Conservation (phyloP, 2,888 invertebrate genomes). For the Cactoblastis cactorum region DNA sequence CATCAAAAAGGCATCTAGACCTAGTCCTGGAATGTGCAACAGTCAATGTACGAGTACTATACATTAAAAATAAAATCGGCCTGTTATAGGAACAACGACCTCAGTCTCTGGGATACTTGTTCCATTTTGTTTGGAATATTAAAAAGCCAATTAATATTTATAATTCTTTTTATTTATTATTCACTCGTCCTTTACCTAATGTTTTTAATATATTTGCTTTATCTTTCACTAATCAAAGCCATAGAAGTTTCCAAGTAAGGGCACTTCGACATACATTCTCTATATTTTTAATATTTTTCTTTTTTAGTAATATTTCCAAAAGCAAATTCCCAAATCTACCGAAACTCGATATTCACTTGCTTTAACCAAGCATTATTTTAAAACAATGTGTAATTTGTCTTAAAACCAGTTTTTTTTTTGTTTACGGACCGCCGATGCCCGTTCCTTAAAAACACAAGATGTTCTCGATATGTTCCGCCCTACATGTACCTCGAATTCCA, state of each 20-base stretch:
- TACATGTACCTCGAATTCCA: slow-evolving; percentile 51
- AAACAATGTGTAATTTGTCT: neutral
- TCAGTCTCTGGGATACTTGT: slow-evolving; percentile 45
- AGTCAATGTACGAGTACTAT: slow-evolving; percentile 56
- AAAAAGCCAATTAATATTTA: slow-evolving; percentile 37
- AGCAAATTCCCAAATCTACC: neutral
- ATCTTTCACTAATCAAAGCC: too few species aligned
- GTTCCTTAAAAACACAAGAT: neutral
- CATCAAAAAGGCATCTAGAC: slow-evolving; percentile 32
- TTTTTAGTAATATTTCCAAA: too few species aligned
- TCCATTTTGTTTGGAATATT: slow-evolving; percentile 43
- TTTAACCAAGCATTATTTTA: neutral
- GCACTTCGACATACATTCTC: too few species aligned
- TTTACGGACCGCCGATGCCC: neutral
- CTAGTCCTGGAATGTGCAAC: slow-evolving; percentile 50
- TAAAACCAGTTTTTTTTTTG: neutral
- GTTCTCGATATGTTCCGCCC: slow-evolving; percentile 34
- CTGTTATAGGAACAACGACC: slow-evolving; percentile 40
- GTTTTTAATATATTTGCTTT: too few species aligned
- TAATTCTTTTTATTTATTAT: slow-evolving; percentile 18
- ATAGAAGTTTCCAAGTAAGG: too few species aligned
- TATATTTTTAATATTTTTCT: too few species aligned
- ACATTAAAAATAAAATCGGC: slow-evolving; percentile 46
- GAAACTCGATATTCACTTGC: neutral
- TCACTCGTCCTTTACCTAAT: too few species aligned